Evolutionary conservation across 64 coral and sea anemone genomes (phyloP).

Genomic region (Pocillopora verrucosa): DNA sequence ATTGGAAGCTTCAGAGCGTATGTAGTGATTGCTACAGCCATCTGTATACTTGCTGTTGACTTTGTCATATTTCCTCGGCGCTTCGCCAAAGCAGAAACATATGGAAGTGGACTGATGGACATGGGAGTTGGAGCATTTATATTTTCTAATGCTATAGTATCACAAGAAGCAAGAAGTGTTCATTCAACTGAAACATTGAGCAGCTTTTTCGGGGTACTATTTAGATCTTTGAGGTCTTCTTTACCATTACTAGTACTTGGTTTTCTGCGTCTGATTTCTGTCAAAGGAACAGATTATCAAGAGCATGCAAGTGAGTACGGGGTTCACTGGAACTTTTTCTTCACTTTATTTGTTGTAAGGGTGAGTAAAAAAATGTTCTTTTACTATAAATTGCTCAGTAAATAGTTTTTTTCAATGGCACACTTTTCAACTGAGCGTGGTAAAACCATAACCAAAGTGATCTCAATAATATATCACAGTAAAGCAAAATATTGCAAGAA

Average conservation of each 20-base stretch:
- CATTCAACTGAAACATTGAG: not conserved
- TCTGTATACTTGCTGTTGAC: constrained; percentile 92
- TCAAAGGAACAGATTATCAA: constrained; percentile 95
- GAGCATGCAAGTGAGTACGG: constrained; percentile 96
- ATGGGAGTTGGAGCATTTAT: constrained; percentile 92
- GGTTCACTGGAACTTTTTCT: constrained; percentile 98
- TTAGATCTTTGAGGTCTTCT: constrained; percentile 60
- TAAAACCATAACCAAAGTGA: not conserved
- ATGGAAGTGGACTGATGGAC: constrained; percentile 93
- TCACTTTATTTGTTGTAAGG: constrained; percentile 78
- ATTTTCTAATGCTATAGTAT: constrained; percentile 96
- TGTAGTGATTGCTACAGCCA: constrained; percentile 84
- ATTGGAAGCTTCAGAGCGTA: constrained; percentile 87
- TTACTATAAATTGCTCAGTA: not conserved
- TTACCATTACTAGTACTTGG: constrained; percentile 79
- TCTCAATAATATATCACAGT: too few species aligned
- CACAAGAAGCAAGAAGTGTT: constrained; percentile 67
- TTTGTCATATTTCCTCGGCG: constrained; percentile 88
- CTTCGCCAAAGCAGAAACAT: constrained; percentile 96
- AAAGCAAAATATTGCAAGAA: too few species aligned
- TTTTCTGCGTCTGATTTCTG: constrained; percentile 53
- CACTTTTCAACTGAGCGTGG: not conserved
- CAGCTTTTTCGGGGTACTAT: constrained; percentile 12
- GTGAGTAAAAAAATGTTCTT: constrained; percentile 29
- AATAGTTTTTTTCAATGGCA: too few species aligned